A percentile compares a stretch with the other conserved stretches of the same genome.
Evolutionary conservation across 2,113 vertebrate genomes (phyloP).

Genomic region (Larimichthys polyactis): DNA sequence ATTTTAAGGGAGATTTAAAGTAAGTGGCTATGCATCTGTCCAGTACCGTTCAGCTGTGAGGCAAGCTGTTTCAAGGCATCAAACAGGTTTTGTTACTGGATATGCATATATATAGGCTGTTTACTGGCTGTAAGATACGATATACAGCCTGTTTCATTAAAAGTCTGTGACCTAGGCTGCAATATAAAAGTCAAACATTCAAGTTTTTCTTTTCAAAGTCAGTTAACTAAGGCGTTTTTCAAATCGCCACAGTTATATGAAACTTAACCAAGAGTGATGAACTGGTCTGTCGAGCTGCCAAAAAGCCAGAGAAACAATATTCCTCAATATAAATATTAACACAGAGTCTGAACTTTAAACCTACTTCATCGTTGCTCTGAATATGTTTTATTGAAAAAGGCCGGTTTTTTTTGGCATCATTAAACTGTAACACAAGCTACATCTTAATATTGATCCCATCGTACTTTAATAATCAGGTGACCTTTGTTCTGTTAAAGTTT

Average conservation of each 20-base stretch:
- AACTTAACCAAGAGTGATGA: slow-evolving; percentile 11
- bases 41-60: slow-evolving; percentile 1
- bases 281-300: background rate
- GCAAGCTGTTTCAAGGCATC: slow-evolving; percentile 26
- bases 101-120: slow-evolving; percentile 48
- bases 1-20: slow-evolving; percentile 26
- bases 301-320: background rate
- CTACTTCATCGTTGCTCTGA: background rate
- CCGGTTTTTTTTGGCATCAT: background rate
- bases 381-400: background rate
- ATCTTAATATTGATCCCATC: slow-evolving; percentile 42
- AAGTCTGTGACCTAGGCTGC: slow-evolving; percentile 1
- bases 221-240: slow-evolving; percentile 17
- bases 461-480: slow-evolving; percentile 20
- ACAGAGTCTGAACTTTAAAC: slow-evolving; percentile 7
- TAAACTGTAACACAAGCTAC: slow-evolving; percentile 19
- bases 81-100: slow-evolving; percentile 12
- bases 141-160: slow-evolving; percentile 13
- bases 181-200: slow-evolving; percentile 13
- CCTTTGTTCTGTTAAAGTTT: slow-evolving; percentile 43
- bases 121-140: slow-evolving; percentile 32
- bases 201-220: slow-evolving; percentile 5
- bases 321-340: background rate
- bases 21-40: slow-evolving; percentile 23
- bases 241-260: background rate